These are phyloP conservation scores for Apteryx owenii DNA, from an alignment of 2,113 vertebrate species.

Conservation along the genomic window DNA sequence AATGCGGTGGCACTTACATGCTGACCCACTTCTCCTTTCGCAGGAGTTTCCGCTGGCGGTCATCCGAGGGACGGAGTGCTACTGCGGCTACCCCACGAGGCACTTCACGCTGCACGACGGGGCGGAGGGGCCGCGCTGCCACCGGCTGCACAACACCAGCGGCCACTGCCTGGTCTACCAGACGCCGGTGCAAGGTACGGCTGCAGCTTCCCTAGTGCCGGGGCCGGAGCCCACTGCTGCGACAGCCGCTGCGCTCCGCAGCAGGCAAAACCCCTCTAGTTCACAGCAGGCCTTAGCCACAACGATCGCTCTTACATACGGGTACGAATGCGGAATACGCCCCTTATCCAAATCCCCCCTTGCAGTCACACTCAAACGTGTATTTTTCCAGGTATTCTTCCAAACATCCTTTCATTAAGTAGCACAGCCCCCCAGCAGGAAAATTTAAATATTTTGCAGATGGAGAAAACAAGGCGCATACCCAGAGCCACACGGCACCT, in stretches of 20 bases:
- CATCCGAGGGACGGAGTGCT: slow-evolving; percentile 81
- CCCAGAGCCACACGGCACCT: fast-evolving
- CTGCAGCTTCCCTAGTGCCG: fast-evolving
- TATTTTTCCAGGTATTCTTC: not conserved
- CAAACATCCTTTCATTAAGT: not conserved
- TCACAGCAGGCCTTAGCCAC: not conserved
- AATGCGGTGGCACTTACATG: not conserved
- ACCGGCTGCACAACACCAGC: not conserved
- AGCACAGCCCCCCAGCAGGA: not conserved
- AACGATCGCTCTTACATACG: fast-evolving
- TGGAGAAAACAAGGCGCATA: not conserved
- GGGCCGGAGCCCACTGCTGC: not conserved
- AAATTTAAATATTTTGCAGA: not conserved
- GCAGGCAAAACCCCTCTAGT: fast-evolving
- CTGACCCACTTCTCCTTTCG: not conserved
- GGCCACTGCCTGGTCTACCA: slow-evolving; percentile 88
- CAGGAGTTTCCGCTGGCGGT: slow-evolving; percentile 93
- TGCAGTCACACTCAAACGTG: fast-evolving
- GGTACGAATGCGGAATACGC: not conserved
- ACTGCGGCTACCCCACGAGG: slow-evolving; percentile 85
- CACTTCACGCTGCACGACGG: slow-evolving; percentile 78
- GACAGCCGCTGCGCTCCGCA: fast-evolving
- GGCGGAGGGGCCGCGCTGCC: slow-evolving; percentile 74
- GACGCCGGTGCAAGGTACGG: slow-evolving; percentile 90
- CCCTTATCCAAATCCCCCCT: not conserved